Conservation (phyloP, 2,888 invertebrate species). For the Cryptosula pallasiana region DNA sequence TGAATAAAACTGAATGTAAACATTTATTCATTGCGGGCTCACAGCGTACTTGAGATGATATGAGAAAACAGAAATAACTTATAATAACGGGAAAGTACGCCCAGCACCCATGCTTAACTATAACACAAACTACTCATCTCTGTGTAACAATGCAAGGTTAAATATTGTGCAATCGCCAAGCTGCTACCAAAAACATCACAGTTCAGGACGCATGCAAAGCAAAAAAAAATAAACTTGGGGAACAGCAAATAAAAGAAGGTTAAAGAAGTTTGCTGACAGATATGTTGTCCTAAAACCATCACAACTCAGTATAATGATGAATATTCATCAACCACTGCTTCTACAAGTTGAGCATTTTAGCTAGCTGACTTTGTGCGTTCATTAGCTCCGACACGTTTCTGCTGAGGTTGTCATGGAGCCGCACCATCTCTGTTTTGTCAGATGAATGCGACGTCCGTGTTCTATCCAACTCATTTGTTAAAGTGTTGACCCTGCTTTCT, state of each 20-base stretch:
- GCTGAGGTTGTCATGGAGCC: neutral
- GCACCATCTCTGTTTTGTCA: neutral
- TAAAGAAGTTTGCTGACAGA: too few relatives aligned
- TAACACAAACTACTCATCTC: neutral
- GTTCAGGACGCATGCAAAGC: too few relatives aligned
- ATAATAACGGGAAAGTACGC: neutral
- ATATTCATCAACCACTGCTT: too few relatives aligned
- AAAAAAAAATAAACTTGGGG: too few relatives aligned
- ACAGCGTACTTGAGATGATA: too few relatives aligned
- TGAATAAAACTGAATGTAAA: too few relatives aligned
- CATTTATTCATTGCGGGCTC: too few relatives aligned
- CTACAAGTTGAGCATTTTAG: neutral
- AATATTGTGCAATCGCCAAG: too few relatives aligned
- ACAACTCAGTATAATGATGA: too few relatives aligned
- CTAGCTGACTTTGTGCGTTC: conserved; percentile 3
- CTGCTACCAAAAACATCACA: too few relatives aligned
- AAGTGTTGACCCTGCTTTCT: neutral
- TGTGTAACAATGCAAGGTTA: neutral
- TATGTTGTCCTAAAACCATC: too few relatives aligned
- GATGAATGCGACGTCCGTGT: neutral
- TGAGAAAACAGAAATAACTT: neutral
- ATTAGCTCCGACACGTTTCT: conserved; percentile 8
- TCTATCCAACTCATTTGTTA: neutral
- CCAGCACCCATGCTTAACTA: neutral
- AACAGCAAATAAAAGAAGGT: too few relatives aligned